Base-by-base conservation (phyloP, 2,113 vertebrate species). In the Hiodon alosoides region DNA sequence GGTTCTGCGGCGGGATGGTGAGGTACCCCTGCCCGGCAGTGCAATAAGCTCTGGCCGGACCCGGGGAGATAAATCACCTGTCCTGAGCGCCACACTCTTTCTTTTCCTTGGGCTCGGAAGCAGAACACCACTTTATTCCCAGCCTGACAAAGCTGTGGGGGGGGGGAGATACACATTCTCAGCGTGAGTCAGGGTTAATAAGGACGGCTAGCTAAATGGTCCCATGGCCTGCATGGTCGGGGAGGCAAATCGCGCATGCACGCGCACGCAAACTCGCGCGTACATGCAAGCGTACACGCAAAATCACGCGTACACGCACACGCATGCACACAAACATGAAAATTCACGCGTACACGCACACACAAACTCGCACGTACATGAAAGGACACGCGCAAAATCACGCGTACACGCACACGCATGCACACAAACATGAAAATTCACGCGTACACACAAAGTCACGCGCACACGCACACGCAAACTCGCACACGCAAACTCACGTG, bases 1-100 rank as follows among this genome's bases (percentile, higher is more conserved):
- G 85, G 89, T 92, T 48, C 91, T 93, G 16, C 88, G 92, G 3
- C 79, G 82, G 0, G 94, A 97, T 4, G 93, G 92, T 95, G 85
- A 92, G 92, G 31, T 2, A 31, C 31, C 31, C 0, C 31, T 31
- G 31, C 31, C 31, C 2, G 31, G 31, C 31, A 31, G 31, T 31
- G 31, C 31, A 31, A 31, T 31, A 31, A 31, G 31, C 31, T 31
- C 31, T 31, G 31, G 31, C 2, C 31, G 46, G 9, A 60, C 50
- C 47, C 5, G 17, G 3, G 68, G 80, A 81, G 80, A 86, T 85
- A 77, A 81, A 85, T 81, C n/a, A 52, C 76, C 80, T 81, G 80
- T 82, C 72, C 16, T 82, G 78, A 71, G 54, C 83, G 75, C 84
- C 72, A 48, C 65, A 81, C 76, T 50, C n/a, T 82, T 80, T 91